These are phyloP conservation scores for Aurelia sp. DNA, from an alignment of 30 jellyfish, hydroid and myxozoan species.

Conservation along the genomic window DNA sequence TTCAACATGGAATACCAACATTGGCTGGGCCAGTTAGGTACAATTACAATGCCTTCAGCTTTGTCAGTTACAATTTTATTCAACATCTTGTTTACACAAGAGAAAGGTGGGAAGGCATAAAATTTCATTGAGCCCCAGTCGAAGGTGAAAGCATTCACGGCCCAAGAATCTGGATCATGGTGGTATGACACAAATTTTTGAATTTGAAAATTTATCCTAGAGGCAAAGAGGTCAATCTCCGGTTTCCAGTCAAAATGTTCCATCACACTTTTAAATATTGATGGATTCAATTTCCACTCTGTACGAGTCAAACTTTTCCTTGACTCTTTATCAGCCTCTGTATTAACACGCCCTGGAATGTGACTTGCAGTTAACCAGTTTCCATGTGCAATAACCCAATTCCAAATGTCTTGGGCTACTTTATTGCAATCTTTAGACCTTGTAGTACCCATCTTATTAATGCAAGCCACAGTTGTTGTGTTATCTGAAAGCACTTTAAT, in stretches of 20 bases:
- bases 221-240: slow-evolving; percentile 43
- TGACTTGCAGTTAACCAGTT: slow-evolving; percentile 52
- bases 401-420: slow-evolving; percentile 35
- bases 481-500: slow-evolving; percentile 28
- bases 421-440: slow-evolving; percentile 17
- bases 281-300: slow-evolving; percentile 47
- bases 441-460: slow-evolving; percentile 55
- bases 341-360: slow-evolving; percentile 38
- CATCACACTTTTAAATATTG: not conserved
- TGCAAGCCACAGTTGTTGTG: slow-evolving; percentile 29
- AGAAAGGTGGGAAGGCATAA: slow-evolving; percentile 57
- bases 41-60: slow-evolving; percentile 45
- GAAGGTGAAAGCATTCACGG: not conserved
- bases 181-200: slow-evolving; percentile 9
- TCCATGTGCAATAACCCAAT: slow-evolving; percentile 3
- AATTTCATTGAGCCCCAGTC: not conserved
- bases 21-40: slow-evolving; percentile 62
- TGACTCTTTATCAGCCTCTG: slow-evolving; percentile 41
- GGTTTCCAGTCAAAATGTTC: not conserved
- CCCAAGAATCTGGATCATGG: slow-evolving; percentile 43
- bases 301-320: not conserved
- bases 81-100: slow-evolving; percentile 3
- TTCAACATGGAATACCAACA: slow-evolving; percentile 27
- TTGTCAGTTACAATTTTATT: slow-evolving; percentile 23
- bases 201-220: slow-evolving; percentile 23